phyloP scores from a whole-genome alignment of 2,113 vertebrate genomes.

The Phoenicopterus ruber region DNA sequence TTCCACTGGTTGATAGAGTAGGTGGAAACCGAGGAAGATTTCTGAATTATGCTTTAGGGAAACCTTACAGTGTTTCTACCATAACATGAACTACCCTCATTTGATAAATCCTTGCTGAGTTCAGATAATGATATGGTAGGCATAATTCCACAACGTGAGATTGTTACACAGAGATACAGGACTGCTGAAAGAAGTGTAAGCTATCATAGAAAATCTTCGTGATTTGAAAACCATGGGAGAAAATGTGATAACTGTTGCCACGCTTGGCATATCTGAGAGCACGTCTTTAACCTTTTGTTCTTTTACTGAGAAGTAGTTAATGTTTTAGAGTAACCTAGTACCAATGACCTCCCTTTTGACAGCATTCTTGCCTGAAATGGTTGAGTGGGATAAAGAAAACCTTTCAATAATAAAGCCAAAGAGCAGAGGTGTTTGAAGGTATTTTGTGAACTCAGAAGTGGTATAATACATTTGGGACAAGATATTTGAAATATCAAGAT shows the following conservation, averaged over 20 bases:
- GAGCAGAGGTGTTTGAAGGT: background rate
- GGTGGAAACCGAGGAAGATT: background rate
- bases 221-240: background rate
- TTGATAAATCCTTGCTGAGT: background rate
- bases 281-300: background rate
- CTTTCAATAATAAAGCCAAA: background rate
- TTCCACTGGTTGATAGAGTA: background rate
- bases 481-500: background rate
- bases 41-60: background rate
- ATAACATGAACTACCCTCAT: background rate
- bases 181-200: background rate
- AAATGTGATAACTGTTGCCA: background rate
- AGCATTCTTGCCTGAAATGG: background rate
- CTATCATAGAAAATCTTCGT: background rate
- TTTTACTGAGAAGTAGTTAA: background rate
- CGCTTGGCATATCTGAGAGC: background rate
- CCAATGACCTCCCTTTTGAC: background rate
- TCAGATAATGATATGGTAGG: background rate
- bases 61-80: background rate
- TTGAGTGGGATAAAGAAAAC: background rate
- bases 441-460: background rate
- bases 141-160: background rate
- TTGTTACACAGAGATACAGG: background rate
- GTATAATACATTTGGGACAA: background rate
- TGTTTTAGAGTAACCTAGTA: background rate